These are phyloP conservation scores for Petrocephalus zakoni DNA, from an alignment of 2,113 vertebrate species.

Conservation along the genomic window DNA sequence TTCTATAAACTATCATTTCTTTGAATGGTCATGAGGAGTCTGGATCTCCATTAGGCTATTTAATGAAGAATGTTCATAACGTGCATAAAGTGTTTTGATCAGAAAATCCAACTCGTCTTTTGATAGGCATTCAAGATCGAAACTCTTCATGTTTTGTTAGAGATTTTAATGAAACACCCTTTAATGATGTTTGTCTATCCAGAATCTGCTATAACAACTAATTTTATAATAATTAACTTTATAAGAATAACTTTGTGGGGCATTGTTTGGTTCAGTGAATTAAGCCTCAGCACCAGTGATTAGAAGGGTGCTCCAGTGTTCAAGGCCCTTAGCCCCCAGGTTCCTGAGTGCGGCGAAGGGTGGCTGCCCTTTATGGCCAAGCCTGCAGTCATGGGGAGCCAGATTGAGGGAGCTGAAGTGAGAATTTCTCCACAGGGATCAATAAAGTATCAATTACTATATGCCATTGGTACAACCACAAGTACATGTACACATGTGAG, in stretches of 20 bases:
- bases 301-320: too few relatives aligned
- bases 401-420: too few relatives aligned
- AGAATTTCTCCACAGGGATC: too few relatives aligned
- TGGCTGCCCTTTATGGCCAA: too few relatives aligned
- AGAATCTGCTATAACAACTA: not conserved
- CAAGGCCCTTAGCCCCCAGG: too few relatives aligned
- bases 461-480: not conserved
- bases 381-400: too few relatives aligned
- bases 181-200: not conserved
- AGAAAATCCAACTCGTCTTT: not conserved
- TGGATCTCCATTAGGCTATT: not conserved
- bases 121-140: not conserved
- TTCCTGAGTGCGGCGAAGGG: too few relatives aligned
- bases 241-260: too few relatives aligned
- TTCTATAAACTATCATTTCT: not conserved
- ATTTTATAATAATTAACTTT: too few relatives aligned
- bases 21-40: not conserved
- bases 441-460: not conserved
- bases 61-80: not conserved
- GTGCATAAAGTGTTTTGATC: not conserved
- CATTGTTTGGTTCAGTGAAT: too few relatives aligned
- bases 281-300: too few relatives aligned
- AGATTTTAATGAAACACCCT: not conserved
- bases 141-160: not conserved
- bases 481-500: not conserved